Base-by-base conservation (phyloP, 2,113 vertebrate species). In the Dipodomys merriami region DNA sequence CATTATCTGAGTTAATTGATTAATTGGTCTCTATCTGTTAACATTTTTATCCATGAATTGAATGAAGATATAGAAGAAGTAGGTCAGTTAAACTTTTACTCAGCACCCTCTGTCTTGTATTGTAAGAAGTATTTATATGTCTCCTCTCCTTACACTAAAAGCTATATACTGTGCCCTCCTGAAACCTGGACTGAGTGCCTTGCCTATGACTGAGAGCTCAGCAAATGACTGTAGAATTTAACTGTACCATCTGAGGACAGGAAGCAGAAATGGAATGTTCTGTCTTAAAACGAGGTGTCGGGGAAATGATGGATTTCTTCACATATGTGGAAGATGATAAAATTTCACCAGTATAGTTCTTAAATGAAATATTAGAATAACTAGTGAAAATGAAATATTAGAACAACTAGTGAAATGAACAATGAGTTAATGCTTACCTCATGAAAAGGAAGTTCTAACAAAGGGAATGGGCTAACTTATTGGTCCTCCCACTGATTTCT, bases 201-300 rank as follows among this genome's bases (percentile, higher is more conserved):
- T 69, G 20, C 23, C 69, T 22, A n/a, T 23, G 72, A n/a, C 69
- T 60, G 30, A 30, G 33, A 27, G 46, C 49, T 91, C 64, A 92
- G 69, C 25, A 86, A 53, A 81, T 64, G 27, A 53, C 46, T 71
- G 33, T 44, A 91, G 57, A 90, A 91, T 93, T 88, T 83, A 92
- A 93, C 1, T 64, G 49, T 65, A 65, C 35, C n/a, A 25, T 67
- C 57, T 9, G 11, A 84, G 39, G 30, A 86, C 81, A 95, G 22
- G 33, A 1, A 35, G 57, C 46, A 86, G 57, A 92, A 80, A 22
- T 30, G 65, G 25, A 82, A 80, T 60, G 49, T 73, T 35, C 15
- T 10, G 20, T 16, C 77, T 91, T 20, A 64, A 82, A 92, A 77
- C 90, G 23, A 96, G 46, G 18, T 64, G 4, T 46, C 12, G 7